A percentile compares a stretch with the other conserved stretches of the same genome.
Conservation (phyloP, 2,113 vertebrate genomes). For the Hippocampus abdominalis region DNA sequence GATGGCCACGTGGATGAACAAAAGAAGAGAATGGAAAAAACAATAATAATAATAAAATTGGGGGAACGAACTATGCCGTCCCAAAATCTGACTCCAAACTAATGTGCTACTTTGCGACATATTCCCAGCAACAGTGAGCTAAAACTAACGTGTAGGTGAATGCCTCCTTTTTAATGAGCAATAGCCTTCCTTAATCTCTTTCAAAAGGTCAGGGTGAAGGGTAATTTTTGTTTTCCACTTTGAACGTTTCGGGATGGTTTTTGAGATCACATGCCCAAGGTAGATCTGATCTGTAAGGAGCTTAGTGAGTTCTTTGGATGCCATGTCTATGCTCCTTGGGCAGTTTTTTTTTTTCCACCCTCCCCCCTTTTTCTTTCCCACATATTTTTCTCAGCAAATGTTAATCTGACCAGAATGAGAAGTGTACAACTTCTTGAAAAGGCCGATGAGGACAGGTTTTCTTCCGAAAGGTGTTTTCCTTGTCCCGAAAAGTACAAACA, state of each 20-base stretch:
- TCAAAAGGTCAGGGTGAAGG: slow-evolving; percentile 60
- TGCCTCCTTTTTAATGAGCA: slow-evolving; percentile 62
- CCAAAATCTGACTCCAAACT: not conserved
- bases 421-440: slow-evolving; percentile 25
- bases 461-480: not conserved
- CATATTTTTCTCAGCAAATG: slow-evolving; percentile 32
- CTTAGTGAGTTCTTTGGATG: slow-evolving; percentile 78
- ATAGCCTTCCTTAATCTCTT: slow-evolving; percentile 66
- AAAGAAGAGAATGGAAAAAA: not conserved
- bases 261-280: slow-evolving; percentile 71
- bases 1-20: not conserved
- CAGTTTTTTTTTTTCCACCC: slow-evolving; percentile 22
- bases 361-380: slow-evolving; percentile 21
- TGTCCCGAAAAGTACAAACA: not conserved
- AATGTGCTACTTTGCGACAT: slow-evolving; percentile 14
- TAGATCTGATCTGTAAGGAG: slow-evolving; percentile 73
- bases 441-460: not conserved
- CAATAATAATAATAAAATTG: too few species aligned
- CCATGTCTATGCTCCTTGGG: slow-evolving; percentile 63
- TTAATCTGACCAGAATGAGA: slow-evolving; percentile 42
- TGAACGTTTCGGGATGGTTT: slow-evolving; percentile 70
- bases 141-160: slow-evolving; percentile 40
- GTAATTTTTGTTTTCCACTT: slow-evolving; percentile 62
- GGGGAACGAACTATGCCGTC: slow-evolving; percentile 7
- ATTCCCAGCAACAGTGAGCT: slow-evolving; percentile 35